phyloP scores from a whole-genome alignment of 2,797 vertebrate genomes.

The Xenopus petersii region DNA sequence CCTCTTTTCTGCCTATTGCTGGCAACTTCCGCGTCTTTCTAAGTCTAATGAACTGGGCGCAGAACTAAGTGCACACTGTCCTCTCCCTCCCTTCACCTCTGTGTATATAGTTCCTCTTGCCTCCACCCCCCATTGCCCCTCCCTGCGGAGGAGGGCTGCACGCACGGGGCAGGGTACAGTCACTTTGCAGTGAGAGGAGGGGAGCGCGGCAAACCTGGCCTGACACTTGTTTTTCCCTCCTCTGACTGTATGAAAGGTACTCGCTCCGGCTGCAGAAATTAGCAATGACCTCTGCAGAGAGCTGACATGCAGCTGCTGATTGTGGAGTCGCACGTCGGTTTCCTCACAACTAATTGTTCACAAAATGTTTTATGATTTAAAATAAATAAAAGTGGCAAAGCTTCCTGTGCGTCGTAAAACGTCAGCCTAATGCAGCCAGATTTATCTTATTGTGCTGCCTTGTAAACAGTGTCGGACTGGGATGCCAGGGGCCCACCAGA shows the following conservation, averaged over 20 bases:
- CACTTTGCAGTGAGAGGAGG: background rate
- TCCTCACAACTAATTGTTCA: background rate
- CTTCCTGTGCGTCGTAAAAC: background rate
- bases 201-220: constrained; percentile 4
- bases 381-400: background rate
- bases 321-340: background rate
- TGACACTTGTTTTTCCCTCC: background rate
- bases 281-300: background rate
- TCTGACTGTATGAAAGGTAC: background rate
- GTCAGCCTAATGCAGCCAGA: background rate
- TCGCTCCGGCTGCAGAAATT: background rate
- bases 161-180: constrained; percentile 10
- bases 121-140: constrained; percentile 22
- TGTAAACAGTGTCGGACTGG: background rate
- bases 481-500: no score
- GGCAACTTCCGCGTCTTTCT: constrained; percentile 26
- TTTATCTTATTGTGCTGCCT: background rate
- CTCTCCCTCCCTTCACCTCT: constrained; percentile 32
- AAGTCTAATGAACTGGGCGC: constrained; percentile 28
- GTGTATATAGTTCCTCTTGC: constrained; percentile 2
- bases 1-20: background rate
- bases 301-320: no score
- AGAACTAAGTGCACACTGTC: background rate
- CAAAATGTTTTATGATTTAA: background rate
- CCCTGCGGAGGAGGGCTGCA: constrained; percentile 29